Evolutionary conservation across 2,113 vertebrate species (phyloP).

Genomic region (Nicator chloris): DNA sequence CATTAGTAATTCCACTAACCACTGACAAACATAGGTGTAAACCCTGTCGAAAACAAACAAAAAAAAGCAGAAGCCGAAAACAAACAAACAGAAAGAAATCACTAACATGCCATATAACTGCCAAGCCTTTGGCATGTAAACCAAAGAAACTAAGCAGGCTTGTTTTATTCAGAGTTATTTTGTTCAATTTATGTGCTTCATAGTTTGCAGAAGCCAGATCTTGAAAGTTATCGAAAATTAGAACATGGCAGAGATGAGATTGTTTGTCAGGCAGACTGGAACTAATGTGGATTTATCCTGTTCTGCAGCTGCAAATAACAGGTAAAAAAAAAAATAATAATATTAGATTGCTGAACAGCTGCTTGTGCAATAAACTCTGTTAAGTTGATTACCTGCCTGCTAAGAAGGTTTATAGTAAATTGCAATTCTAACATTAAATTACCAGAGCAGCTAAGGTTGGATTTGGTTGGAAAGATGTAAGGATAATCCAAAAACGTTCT

Average conservation of each 20-base stretch:
- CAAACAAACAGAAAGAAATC: not conserved
- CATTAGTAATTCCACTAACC: not conserved
- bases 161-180: not conserved
- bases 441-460: conserved; percentile 24
- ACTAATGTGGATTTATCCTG: conserved; percentile 48
- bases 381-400: conserved; percentile 65
- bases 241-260: conserved; percentile 11
- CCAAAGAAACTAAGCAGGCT: not conserved
- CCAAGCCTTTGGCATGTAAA: not conserved
- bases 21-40: not conserved
- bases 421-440: conserved; percentile 55
- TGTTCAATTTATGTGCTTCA: not conserved
- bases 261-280: conserved; percentile 33
- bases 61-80: not conserved
- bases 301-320: conserved; percentile 54
- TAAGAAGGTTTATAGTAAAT: conserved; percentile 62
- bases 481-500: not conserved
- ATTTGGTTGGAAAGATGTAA: conserved; percentile 15
- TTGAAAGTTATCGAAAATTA: conserved; percentile 26
- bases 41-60: not conserved
- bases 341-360: conserved; percentile 57
- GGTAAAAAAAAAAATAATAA: conserved; percentile 49
- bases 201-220: not conserved
- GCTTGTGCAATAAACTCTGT: conserved; percentile 53
- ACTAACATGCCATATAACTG: not conserved